phyloP scores from a whole-genome alignment of 2,797 vertebrate genomes.

The Notolepis coatsorum region DNA sequence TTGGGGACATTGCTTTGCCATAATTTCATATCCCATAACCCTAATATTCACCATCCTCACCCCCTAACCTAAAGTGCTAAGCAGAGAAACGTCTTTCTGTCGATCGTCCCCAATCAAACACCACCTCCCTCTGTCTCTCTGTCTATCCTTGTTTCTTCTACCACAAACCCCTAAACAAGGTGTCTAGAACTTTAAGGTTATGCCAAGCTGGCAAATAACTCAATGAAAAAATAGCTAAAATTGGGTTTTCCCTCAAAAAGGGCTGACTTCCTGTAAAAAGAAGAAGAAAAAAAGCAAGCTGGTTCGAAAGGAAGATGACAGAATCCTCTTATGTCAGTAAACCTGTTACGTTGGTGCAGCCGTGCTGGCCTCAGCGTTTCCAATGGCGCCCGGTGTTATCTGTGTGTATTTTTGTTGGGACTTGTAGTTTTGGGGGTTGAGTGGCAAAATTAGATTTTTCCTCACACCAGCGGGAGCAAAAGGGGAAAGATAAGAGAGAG shows the following conservation, averaged over 20 bases:
- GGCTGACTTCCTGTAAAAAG: constrained; percentile 66
- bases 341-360: constrained; percentile 61
- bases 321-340: constrained; percentile 82
- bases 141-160: constrained; percentile 20
- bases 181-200: constrained; percentile 30
- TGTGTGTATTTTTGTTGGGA: constrained; percentile 64
- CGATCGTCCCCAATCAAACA: too few relatives aligned
- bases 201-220: constrained; percentile 32
- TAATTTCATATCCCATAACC: too few relatives aligned
- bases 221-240: constrained; percentile 67
- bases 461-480: constrained; percentile 50
- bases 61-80: too few relatives aligned
- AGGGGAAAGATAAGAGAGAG: constrained; percentile 73
- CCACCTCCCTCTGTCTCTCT: neutral
- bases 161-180: constrained; percentile 19
- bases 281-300: constrained; percentile 57
- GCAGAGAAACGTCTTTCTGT: too few relatives aligned
- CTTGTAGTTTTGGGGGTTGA: constrained; percentile 61
- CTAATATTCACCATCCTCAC: too few relatives aligned
- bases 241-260: constrained; percentile 64
- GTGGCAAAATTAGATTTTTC: constrained; percentile 53
- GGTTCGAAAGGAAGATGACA: constrained; percentile 66
- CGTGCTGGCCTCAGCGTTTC: constrained; percentile 71
- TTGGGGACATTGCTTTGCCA: too few relatives aligned
- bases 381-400: constrained; percentile 62